phyloP scores from a whole-genome alignment of 2,113 vertebrate genomes.

The Mesitornis unicolor region DNA sequence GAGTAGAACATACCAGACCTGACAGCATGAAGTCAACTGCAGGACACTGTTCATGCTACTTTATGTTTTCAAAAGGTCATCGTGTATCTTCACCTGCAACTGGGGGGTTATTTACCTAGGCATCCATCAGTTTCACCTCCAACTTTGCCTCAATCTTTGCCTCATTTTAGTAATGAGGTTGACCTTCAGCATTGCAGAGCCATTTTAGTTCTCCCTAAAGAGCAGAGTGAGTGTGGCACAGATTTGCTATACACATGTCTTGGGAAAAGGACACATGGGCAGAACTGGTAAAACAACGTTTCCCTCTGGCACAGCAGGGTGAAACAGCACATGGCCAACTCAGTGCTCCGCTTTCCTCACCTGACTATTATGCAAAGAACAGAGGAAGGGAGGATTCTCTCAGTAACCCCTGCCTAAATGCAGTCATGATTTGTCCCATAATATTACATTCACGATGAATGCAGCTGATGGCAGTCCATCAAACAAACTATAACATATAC shows the following conservation, averaged over 20 bases:
- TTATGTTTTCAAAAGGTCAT: background rate
- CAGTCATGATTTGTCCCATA: accelerated
- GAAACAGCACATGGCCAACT: background rate
- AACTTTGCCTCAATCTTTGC: background rate
- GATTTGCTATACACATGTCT: background rate
- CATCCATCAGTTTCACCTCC: background rate
- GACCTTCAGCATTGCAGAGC: background rate
- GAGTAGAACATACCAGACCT: background rate
- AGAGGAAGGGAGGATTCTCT: background rate
- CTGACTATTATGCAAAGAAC: background rate
- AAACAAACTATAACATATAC: background rate
- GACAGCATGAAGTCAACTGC: background rate
- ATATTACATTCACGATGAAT: background rate
- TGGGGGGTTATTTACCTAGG: background rate
- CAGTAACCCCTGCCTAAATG: background rate
- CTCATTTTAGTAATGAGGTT: background rate
- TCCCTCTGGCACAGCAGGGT: background rate
- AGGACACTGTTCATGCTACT: background rate
- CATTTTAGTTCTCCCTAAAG: background rate
- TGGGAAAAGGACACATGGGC: background rate
- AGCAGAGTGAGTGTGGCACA: background rate
- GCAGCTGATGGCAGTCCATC: background rate
- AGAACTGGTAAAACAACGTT: background rate
- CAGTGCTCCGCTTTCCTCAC: background rate
- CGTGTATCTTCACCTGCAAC: background rate